Evolutionary conservation across 2,113 vertebrate genomes (phyloP).

Genomic region (Colinus virginianus): DNA sequence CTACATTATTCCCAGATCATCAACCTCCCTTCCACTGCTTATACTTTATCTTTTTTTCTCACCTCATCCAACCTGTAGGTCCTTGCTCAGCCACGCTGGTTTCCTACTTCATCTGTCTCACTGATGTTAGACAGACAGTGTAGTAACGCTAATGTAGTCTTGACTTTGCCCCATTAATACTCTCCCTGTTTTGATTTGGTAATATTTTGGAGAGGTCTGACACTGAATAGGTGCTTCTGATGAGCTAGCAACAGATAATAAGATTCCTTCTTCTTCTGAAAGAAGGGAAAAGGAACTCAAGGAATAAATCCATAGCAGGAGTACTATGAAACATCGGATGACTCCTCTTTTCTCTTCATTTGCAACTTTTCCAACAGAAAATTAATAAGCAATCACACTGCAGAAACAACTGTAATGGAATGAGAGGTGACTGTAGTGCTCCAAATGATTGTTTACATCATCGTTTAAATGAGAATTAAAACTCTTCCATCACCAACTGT

Average conservation of each 20-base stretch:
- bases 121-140: too few species aligned
- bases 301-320: neutral
- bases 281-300: neutral
- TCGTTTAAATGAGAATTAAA: neutral
- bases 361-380: neutral
- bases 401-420: neutral
- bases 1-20: too few species aligned
- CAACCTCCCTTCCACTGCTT: too few species aligned
- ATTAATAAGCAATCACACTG: constrained; percentile 8
- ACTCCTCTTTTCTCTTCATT: neutral
- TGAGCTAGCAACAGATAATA: neutral
- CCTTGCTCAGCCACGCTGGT: too few species aligned
- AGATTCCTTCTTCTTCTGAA: neutral
- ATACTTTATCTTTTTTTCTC: too few species aligned
- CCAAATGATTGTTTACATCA: neutral
- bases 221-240: neutral
- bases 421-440: neutral
- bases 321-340: neutral
- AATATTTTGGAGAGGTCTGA: neutral
- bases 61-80: too few species aligned
- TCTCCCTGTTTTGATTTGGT: neutral
- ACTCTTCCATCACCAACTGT: neutral
- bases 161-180: neutral
- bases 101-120: too few species aligned
- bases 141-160: neutral